phyloP scores from a whole-genome alignment of 2,113 vertebrate species.

The Paracanthobrama guichenoti region DNA sequence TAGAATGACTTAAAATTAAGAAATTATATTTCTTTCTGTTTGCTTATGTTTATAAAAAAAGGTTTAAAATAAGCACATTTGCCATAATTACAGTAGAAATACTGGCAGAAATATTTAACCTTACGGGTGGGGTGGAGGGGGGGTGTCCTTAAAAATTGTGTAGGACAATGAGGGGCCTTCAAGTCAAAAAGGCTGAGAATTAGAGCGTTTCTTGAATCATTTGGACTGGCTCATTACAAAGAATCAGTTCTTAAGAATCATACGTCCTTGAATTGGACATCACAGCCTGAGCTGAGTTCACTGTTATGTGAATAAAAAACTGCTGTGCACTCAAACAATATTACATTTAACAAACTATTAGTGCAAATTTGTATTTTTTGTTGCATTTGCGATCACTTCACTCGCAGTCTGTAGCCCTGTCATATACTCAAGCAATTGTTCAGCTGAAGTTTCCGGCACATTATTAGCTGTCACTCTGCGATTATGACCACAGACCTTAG shows the following conservation, averaged over 20 bases:
- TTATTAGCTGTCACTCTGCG: neutral
- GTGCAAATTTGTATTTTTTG: neutral
- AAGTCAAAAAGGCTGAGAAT: neutral
- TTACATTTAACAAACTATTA: neutral
- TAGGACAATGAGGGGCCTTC: neutral
- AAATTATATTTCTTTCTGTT: neutral
- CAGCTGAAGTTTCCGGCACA: neutral
- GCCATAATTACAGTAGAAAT: neutral
- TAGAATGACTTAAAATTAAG: neutral
- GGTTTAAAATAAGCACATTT: neutral
- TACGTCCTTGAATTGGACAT: neutral
- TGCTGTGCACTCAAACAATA: neutral
- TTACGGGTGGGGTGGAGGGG: too few species aligned
- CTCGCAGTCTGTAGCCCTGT: neutral
- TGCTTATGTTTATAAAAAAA: neutral
- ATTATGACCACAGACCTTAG: constrained; percentile 7
- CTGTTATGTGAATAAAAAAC: neutral
- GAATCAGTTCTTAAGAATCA: neutral
- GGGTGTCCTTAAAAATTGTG: neutral
- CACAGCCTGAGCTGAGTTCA: neutral
- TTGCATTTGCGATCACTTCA: neutral
- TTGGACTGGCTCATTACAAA: neutral
- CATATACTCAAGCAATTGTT: neutral
- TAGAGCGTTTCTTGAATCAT: neutral
- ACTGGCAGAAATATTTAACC: neutral